Evolutionary conservation across 1,140 invertebrate genomes (phyloP).

Genomic region (Panagrolaimus sp.): DNA sequence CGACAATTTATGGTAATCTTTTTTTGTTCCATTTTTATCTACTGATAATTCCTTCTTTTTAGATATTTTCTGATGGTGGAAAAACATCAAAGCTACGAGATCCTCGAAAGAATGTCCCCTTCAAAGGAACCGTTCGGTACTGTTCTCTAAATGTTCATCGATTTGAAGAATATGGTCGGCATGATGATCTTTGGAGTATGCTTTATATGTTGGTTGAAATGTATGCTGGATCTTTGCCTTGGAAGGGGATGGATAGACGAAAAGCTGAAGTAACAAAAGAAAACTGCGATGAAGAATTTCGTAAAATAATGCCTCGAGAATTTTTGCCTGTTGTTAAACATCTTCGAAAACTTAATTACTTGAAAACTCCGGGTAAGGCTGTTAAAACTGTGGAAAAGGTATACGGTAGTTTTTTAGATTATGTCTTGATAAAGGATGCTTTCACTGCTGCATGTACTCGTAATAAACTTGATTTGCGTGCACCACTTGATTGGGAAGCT

Average conservation of each 20-base stretch:
- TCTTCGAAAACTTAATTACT: constrained; percentile 7
- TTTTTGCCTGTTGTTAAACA: constrained; percentile 10
- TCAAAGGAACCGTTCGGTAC: constrained; percentile 13
- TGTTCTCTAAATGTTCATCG: constrained; percentile 15
- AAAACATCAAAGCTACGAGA: neutral
- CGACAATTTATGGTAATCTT: neutral
- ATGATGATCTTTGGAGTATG: constrained; percentile 18
- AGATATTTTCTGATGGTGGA: neutral
- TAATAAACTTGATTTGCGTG: neutral
- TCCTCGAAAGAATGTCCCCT: constrained; percentile 3
- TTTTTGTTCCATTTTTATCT: neutral
- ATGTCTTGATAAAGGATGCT: neutral
- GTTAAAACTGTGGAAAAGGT: no score
- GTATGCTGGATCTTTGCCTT: neutral
- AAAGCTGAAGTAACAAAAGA: constrained; percentile 15
- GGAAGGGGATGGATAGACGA: constrained; percentile 14
- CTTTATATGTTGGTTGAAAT: constrained; percentile 16
- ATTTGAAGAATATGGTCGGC: constrained; percentile 7
- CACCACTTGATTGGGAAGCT: constrained; percentile 11
- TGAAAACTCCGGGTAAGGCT: neutral
- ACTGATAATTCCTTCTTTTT: neutral
- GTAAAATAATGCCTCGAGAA: constrained; percentile 1
- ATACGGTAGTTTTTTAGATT: neutral
- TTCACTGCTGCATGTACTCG: neutral
- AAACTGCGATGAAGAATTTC: constrained; percentile 7